Percentiles rank a stretch among this genome's conserved stretches.
phyloP scores from a whole-genome alignment of 2,797 vertebrate genomes.

The Pygocentrus nattereri region DNA sequence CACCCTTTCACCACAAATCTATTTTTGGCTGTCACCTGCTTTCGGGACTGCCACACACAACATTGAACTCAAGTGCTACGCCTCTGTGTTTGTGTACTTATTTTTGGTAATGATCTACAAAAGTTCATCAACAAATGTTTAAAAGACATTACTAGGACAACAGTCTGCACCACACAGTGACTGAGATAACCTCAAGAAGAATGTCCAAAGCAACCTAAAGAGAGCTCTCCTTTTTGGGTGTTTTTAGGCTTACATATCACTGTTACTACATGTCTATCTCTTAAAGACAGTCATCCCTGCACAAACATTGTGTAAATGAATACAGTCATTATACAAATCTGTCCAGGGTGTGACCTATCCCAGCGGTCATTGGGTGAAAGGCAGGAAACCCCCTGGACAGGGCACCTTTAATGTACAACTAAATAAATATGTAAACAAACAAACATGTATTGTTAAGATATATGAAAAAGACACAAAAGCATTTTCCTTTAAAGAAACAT shows the following conservation, averaged over 20 bases:
- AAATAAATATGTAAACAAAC: not conserved
- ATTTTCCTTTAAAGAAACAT: too few relatives aligned
- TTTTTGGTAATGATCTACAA: conserved; percentile 25
- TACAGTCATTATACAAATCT: not conserved
- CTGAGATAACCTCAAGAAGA: not conserved
- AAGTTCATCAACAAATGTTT: conserved; percentile 55
- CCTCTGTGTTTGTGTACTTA: conserved; percentile 24
- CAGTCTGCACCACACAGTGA: not conserved
- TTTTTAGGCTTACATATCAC: not conserved
- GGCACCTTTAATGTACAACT: not conserved
- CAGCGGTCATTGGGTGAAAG: too few relatives aligned
- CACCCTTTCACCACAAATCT: conserved; percentile 64
- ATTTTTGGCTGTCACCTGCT: conserved; percentile 92
- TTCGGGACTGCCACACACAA: conserved; percentile 65
- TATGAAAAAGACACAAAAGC: too few relatives aligned
- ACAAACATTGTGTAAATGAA: not conserved
- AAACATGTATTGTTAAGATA: too few relatives aligned
- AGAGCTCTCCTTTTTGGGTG: too few relatives aligned
- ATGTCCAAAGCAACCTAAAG: not conserved
- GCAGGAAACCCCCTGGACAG: too few relatives aligned
- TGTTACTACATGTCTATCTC: not conserved
- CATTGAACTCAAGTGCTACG: conserved; percentile 48
- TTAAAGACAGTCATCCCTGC: not conserved
- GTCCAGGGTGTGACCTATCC: too few relatives aligned
- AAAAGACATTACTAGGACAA: not conserved